phyloP scores from a whole-genome alignment of 2,113 vertebrate species.

The Lathamus discolor region DNA sequence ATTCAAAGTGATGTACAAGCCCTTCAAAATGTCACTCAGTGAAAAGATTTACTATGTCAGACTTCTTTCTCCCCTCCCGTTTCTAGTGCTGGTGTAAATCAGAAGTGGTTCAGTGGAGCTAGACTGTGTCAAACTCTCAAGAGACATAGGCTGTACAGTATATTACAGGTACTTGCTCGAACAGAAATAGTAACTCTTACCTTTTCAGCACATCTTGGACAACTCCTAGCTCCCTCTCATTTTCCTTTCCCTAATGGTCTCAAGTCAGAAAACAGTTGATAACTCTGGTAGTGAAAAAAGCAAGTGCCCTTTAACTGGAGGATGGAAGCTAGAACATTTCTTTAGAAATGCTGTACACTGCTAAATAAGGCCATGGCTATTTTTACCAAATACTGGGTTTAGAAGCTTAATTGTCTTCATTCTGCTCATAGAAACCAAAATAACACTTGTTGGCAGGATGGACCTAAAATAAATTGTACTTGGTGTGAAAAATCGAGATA shows the following conservation, averaged over 20 bases:
- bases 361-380: background rate
- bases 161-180: background rate
- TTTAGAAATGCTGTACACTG: background rate
- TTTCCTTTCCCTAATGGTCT: background rate
- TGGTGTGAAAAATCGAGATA: background rate
- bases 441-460: background rate
- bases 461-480: constrained; percentile 2
- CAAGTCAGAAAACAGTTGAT: background rate
- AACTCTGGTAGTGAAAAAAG: background rate
- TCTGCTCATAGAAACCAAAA: constrained; percentile 15
- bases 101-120: constrained; percentile 1
- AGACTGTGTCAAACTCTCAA: background rate
- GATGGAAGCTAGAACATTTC: background rate
- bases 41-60: background rate
- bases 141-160: background rate
- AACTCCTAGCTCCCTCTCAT: background rate
- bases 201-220: background rate
- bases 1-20: background rate
- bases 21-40: constrained; percentile 23
- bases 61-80: background rate
- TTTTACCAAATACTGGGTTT: background rate
- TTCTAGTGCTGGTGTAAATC: constrained; percentile 28
- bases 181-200: background rate
- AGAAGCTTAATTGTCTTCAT: constrained; percentile 6
- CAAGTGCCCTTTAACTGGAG: background rate